phyloP scores from a whole-genome alignment of 2,888 invertebrate species.

The Seira sanloemensis region DNA sequence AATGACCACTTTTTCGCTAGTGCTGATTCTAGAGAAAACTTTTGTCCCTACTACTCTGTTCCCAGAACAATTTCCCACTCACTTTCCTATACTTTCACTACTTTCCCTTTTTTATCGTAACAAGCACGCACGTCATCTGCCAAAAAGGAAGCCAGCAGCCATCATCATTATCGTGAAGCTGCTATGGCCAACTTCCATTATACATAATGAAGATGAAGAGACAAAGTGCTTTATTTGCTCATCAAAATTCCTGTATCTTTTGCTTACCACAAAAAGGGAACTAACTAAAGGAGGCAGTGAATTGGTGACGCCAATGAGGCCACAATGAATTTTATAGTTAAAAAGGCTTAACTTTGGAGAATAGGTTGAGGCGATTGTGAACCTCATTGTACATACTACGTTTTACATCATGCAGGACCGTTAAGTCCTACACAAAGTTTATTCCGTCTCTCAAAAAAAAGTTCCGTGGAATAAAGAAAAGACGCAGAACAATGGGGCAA shows the following conservation, averaged over 20 bases:
- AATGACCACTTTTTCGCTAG: neutral
- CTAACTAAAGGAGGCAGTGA: neutral
- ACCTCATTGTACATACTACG: neutral
- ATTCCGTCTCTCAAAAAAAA: too few species aligned
- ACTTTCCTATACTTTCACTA: neutral
- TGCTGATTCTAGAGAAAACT: neutral
- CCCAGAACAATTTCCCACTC: neutral
- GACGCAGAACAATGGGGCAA: conserved; percentile 4
- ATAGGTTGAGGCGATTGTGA: neutral
- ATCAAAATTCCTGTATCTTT: conserved; percentile 26
- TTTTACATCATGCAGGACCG: neutral
- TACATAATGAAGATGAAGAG: conserved; percentile 28
- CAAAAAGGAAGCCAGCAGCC: neutral
- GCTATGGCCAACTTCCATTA: conserved; percentile 14
- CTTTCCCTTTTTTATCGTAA: neutral
- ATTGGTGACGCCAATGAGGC: neutral
- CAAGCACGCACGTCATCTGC: conserved; percentile 20
- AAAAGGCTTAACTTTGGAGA: neutral
- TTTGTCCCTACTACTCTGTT: neutral
- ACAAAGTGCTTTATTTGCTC: conserved; percentile 34
- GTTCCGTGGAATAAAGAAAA: neutral
- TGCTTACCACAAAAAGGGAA: neutral
- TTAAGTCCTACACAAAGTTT: neutral
- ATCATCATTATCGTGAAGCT: neutral
- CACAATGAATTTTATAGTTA: neutral